These are phyloP conservation scores for Accipiter fasciatus DNA, from an alignment of 2,797 vertebrate genomes.

Conservation along the genomic window DNA sequence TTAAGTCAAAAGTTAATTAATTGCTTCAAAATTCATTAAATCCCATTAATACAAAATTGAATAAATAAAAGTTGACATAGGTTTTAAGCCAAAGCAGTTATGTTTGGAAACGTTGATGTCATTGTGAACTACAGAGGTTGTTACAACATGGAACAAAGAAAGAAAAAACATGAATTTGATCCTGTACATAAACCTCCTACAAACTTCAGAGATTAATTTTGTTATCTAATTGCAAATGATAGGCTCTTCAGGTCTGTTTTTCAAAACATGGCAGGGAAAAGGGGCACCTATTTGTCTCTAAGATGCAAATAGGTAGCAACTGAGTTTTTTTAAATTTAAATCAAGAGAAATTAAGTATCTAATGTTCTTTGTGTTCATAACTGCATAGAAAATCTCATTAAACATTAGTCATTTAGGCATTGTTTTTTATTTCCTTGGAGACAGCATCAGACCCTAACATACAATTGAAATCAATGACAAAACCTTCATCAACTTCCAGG, in stretches of 20 bases:
- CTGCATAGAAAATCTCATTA: conserved; percentile 30
- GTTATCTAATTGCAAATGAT: neutral
- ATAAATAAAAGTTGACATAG: neutral
- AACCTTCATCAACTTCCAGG: conserved; percentile 24
- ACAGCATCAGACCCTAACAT: neutral
- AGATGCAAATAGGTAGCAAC: neutral
- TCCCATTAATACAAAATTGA: neutral
- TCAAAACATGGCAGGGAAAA: neutral
- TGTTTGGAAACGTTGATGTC: neutral
- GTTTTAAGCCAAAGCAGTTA: neutral
- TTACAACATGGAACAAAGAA: neutral
- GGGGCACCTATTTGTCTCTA: neutral
- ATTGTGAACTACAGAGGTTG: neutral
- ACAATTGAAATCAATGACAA: neutral
- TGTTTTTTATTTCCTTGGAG: conserved; percentile 51
- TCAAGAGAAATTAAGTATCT: neutral
- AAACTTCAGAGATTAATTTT: neutral
- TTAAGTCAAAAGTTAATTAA: neutral
- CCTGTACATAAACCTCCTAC: neutral
- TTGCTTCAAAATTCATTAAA: neutral
- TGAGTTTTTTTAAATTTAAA: neutral
- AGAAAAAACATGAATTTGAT: neutral
- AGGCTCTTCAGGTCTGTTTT: neutral
- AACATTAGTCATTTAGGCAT: neutral
- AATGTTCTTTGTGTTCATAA: conserved; percentile 21